Evolutionary conservation across 2,888 invertebrate genomes (phyloP).

Genomic region (Caenorhabditis parvicauda): DNA sequence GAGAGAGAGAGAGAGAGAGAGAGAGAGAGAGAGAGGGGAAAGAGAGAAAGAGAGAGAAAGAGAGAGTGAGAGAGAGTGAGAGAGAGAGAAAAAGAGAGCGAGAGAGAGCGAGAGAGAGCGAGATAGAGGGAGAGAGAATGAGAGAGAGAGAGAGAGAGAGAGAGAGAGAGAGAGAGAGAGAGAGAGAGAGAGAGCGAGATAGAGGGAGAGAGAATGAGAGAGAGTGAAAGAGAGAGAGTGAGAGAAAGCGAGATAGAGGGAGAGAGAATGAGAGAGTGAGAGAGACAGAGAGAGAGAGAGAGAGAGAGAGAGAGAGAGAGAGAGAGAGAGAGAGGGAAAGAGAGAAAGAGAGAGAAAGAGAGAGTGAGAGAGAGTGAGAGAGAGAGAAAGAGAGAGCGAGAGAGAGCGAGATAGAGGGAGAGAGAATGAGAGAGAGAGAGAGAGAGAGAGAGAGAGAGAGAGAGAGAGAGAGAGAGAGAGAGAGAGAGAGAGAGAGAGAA

Average conservation of each 20-base stretch:
- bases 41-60: background rate
- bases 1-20: too few relatives aligned
- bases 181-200: background rate
- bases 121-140: background rate
- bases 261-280: background rate
- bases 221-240: background rate
- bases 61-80: constrained; percentile 5
- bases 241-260: background rate
- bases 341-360: background rate
- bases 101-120: background rate
- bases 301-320: background rate
- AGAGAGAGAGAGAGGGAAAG: background rate
- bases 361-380: background rate
- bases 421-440: background rate
- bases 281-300: background rate
- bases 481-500: constrained; percentile 2
- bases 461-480: background rate
- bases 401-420: background rate
- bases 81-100: background rate
- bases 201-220: background rate
- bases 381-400: background rate
- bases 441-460: background rate
- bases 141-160: too few relatives aligned
- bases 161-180: too few relatives aligned
- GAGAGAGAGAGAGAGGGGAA: constrained; percentile 1